Conservation (phyloP, 2,888 invertebrate species). For the Phymatocera aterrima region DNA sequence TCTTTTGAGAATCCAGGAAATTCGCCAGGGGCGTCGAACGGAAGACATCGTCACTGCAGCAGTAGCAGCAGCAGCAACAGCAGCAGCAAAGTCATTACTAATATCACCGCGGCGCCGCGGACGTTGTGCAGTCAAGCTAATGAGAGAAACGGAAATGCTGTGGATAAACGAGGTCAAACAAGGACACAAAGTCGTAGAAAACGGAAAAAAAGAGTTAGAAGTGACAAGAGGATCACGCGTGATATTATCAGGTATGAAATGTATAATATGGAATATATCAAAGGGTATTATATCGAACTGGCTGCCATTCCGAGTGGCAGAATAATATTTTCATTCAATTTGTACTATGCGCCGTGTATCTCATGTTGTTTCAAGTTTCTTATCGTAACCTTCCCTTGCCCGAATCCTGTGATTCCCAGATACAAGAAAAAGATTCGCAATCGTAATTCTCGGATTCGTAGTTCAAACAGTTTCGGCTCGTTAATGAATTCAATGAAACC, state of each 20-base stretch:
- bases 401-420: not conserved
- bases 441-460: not conserved
- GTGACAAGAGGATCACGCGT: not conserved
- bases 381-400: not conserved
- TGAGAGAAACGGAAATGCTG: not conserved
- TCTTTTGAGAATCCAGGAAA: not conserved
- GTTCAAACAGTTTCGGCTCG: not conserved
- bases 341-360: not conserved
- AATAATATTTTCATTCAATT: constrained; percentile 23
- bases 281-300: not conserved
- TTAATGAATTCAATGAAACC: not conserved
- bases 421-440: not conserved
- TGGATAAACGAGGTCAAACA: not conserved
- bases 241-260: not conserved
- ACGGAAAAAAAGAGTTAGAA: not conserved
- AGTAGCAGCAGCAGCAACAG: too few relatives aligned
- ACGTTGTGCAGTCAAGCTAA: not conserved
- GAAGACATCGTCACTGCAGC: not conserved
- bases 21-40: not conserved
- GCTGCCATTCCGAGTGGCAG: not conserved
- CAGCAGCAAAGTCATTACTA: not conserved
- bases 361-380: not conserved
- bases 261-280: not conserved
- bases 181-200: not conserved
- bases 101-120: not conserved